Evolutionary conservation across 2,888 invertebrate species (phyloP).

Genomic region (Lymantria monacha): DNA sequence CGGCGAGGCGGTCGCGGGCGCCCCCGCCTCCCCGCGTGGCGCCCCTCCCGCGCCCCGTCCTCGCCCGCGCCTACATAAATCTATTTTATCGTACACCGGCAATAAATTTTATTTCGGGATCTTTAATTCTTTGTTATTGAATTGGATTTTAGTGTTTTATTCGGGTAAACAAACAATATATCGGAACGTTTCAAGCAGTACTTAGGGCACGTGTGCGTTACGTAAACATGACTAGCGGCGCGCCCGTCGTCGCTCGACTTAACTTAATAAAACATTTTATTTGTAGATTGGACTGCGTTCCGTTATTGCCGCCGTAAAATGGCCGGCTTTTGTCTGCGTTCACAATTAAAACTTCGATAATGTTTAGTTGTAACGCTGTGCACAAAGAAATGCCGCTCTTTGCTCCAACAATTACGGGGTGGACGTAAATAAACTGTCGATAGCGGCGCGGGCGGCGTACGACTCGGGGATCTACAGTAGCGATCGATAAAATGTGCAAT

Average conservation of each 20-base stretch:
- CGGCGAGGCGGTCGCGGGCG: slow-evolving; percentile 48
- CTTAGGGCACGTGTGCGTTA: slow-evolving; percentile 73
- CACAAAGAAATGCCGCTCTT: slow-evolving; percentile 77
- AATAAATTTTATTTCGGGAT: slow-evolving; percentile 83
- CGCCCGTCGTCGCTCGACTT: slow-evolving; percentile 58
- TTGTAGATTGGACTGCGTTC: slow-evolving; percentile 64
- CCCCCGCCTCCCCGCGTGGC: slow-evolving; percentile 31
- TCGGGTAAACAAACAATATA: slow-evolving; percentile 81
- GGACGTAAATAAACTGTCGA: slow-evolving; percentile 67
- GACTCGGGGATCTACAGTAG: slow-evolving; percentile 57
- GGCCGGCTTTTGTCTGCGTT: slow-evolving; percentile 70
- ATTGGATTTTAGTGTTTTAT: slow-evolving; percentile 83
- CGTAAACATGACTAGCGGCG: slow-evolving; percentile 61
- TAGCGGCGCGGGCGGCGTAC: slow-evolving; percentile 32
- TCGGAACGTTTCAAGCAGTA: slow-evolving; percentile 70
- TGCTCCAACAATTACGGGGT: slow-evolving; percentile 60
- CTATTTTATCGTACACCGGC: slow-evolving; percentile 80
- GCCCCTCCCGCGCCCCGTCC: slow-evolving; percentile 27
- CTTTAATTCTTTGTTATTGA: slow-evolving; percentile 83
- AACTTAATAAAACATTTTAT: slow-evolving; percentile 75
- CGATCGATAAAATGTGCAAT: slow-evolving; percentile 76
- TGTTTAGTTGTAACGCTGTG: slow-evolving; percentile 65
- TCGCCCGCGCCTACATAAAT: slow-evolving; percentile 73
- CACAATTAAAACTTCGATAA: slow-evolving; percentile 77
- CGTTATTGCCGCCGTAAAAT: slow-evolving; percentile 62